phyloP scores from a whole-genome alignment of 1,140 invertebrate genomes.

The Hesperophylax magnus region DNA sequence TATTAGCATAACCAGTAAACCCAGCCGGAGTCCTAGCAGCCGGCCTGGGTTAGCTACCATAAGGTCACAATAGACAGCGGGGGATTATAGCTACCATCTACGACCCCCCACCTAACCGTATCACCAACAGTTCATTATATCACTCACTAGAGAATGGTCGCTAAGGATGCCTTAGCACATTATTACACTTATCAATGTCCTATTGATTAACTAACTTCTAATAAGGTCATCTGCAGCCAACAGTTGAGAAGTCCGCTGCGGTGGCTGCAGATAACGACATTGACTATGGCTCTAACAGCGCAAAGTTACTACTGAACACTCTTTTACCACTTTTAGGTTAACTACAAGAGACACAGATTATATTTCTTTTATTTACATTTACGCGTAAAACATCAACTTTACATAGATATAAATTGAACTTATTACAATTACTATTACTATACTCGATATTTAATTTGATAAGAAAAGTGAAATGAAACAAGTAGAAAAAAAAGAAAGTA shows the following conservation, averaged over 20 bases:
- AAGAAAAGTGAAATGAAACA: no score
- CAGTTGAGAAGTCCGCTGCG: slow-evolving; percentile 36
- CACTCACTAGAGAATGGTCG: slow-evolving; percentile 23
- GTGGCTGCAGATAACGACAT: slow-evolving; percentile 44
- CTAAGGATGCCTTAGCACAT: not conserved
- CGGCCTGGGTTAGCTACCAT: slow-evolving; percentile 11
- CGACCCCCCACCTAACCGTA: slow-evolving; percentile 1
- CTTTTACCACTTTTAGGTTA: slow-evolving; percentile 18
- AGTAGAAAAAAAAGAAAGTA: no score
- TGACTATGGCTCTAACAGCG: slow-evolving; percentile 51
- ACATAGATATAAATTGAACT: no score
- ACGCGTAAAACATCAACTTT: no score
- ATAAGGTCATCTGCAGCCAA: slow-evolving; percentile 47
- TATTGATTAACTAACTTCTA: slow-evolving; percentile 32
- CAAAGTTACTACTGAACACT: slow-evolving; percentile 42
- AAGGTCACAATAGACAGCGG: slow-evolving; percentile 36
- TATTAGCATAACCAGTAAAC: no score
- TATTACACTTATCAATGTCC: slow-evolving; percentile 18
- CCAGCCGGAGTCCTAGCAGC: not conserved
- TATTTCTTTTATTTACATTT: not conserved
- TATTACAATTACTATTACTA: no score
- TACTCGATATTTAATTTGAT: no score
- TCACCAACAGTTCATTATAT: slow-evolving; percentile 40
- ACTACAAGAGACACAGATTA: slow-evolving; percentile 28
- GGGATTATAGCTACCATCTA: slow-evolving; percentile 25